Evolutionary conservation across 2,113 vertebrate genomes (phyloP), one percentile per base, ranked within the genome.

Genomic region (Gnathonemus echidnorhynchus): DNA sequence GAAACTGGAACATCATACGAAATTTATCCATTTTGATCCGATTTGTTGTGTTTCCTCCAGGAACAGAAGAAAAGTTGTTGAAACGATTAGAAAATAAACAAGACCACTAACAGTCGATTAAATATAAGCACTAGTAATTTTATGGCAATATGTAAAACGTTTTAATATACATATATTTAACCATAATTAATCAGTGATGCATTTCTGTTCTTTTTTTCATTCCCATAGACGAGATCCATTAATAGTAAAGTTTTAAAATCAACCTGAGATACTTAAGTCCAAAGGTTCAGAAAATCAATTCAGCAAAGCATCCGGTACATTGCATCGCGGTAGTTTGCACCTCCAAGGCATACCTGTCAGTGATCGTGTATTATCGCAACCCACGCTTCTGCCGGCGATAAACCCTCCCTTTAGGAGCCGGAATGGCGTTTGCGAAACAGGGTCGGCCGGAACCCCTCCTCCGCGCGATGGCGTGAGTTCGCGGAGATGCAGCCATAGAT

Each of bases 1-100:
- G 96, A 91, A 99, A 98, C 95, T 99, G 98, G 94, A 99, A 98
- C 95, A 99, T 97, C 97, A 99, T 98, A 91, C 98, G 97, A 93
- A 99, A 98, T 92, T 98, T 99, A 96, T 99, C 98, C 98, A 99
- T 99, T 5, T 93, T 94, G 50, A 53, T 19, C 62, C 1, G 62
- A 27, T 4, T 39, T 84, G 70, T 88, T 90, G 88, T 84, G 27
- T 52, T 74, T 49, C 35, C 83, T 85, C 31, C 24, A 39, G 39
- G 24, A 85, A 84, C 35, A 62, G 35, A 13, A 45, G 11, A 3
- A 58, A 85, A 89, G 10, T 84, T 46, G 21, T 24, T 52, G 21
- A 39, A 89, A 56, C 50, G 48, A 35, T n/a, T 35, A 53, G 15
- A 21, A 27, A 89, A 62, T 53, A 42, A 19, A 53, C 17, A 42